phyloP scores from a whole-genome alignment of 2,113 vertebrate genomes.

The Larimichthys polyactis region DNA sequence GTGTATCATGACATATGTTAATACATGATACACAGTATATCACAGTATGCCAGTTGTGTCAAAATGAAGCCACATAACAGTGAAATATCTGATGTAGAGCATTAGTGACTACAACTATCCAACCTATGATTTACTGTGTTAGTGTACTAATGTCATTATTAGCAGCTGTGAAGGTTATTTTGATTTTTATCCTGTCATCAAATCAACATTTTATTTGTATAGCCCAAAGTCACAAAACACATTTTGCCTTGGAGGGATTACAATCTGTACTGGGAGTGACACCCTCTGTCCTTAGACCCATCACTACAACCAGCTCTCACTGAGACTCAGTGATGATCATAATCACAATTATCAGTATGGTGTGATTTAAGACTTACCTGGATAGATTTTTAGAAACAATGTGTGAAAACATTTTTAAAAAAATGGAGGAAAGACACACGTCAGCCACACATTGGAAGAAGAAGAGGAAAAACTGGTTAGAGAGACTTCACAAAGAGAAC shows the following conservation, averaged over 20 bases:
- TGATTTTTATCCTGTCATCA: not conserved
- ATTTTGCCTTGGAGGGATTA: too few species aligned
- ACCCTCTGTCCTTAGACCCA: too few species aligned
- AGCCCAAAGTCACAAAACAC: too few species aligned
- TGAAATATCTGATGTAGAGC: not conserved
- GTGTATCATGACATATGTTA: too few species aligned
- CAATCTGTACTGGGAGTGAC: too few species aligned
- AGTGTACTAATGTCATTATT: conserved; percentile 13
- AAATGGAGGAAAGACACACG: conserved; percentile 7
- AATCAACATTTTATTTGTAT: too few species aligned
- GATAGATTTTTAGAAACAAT: not conserved
- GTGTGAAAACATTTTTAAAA: not conserved
- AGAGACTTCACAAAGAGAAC: conserved; percentile 26
- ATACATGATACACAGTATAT: too few species aligned
- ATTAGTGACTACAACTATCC: not conserved
- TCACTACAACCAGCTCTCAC: not conserved
- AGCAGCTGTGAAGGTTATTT: not conserved
- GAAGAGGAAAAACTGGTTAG: conserved; percentile 24
- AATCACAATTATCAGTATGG: not conserved
- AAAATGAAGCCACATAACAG: not conserved
- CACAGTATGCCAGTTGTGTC: not conserved
- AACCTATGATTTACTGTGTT: conserved; percentile 22
- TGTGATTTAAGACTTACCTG: conserved; percentile 31
- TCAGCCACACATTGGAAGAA: conserved; percentile 8
- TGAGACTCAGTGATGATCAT: too few species aligned